Percentiles rank a stretch among this genome's conserved stretches.
These are phyloP conservation scores for Halisarca cf. caerulea DNA, from an alignment of 37 sponge, comb jelly and placozoan genomes.

Conservation along the genomic window DNA sequence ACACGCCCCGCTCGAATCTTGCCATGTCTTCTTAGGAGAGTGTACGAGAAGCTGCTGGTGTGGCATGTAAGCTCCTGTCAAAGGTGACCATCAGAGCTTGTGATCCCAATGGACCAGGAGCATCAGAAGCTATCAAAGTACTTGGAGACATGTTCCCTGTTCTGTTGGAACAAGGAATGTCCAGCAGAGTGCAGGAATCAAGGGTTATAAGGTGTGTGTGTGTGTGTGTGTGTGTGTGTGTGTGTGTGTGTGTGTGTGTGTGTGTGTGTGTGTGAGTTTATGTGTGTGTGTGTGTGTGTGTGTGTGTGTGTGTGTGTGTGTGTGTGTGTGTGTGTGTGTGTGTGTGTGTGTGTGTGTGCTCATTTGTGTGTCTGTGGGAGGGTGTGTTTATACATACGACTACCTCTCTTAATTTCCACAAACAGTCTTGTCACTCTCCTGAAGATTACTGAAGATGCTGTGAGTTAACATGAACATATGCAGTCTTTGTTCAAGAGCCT, in stretches of 20 bases:
- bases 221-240: not conserved
- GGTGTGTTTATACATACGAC: too few relatives aligned
- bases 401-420: too few relatives aligned
- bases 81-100: slow-evolving; percentile 75
- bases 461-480: too few relatives aligned
- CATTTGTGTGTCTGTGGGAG: not conserved
- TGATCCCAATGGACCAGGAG: slow-evolving; percentile 11
- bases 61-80: slow-evolving; percentile 68
- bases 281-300: not conserved
- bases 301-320: not conserved
- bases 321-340: not conserved
- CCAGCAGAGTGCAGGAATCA: slow-evolving; percentile 55
- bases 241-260: too few relatives aligned
- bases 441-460: slow-evolving; percentile 69
- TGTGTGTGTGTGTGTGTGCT: not conserved
- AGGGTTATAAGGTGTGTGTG: slow-evolving; percentile 42
- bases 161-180: slow-evolving; percentile 72
- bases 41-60: slow-evolving; percentile 74
- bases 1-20: not conserved
- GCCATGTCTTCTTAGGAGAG: slow-evolving; percentile 56
- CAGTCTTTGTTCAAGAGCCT: too few relatives aligned
- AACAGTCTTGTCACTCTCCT: slow-evolving; percentile 61
- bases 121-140: slow-evolving; percentile 22
- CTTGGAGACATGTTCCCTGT: slow-evolving; percentile 69
- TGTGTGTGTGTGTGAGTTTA: too few relatives aligned